A percentile compares a stretch with the other conserved stretches of the same genome.
These are phyloP conservation scores for Caiman crocodilus DNA, from an alignment of 2,797 vertebrate species.

Conservation along the genomic window DNA sequence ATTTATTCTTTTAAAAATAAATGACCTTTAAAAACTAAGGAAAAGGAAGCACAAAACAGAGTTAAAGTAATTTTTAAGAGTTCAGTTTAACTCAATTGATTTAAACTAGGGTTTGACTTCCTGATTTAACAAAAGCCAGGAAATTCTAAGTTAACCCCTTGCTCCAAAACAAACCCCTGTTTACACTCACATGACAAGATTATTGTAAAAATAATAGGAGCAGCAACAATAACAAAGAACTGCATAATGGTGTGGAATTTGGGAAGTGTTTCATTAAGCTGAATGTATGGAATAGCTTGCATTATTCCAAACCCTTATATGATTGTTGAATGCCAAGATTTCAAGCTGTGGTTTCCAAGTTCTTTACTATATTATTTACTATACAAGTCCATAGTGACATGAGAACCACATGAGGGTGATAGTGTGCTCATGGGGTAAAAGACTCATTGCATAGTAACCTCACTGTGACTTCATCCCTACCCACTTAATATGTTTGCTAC, in stretches of 20 bases:
- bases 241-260: neutral
- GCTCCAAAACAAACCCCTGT: conserved; percentile 11
- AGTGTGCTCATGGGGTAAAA: neutral
- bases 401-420: neutral
- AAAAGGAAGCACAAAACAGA: conserved; percentile 45
- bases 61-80: conserved; percentile 29
- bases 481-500: neutral
- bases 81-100: neutral
- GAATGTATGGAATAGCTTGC: neutral
- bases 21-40: conserved; percentile 47
- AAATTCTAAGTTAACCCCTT: conserved; percentile 71
- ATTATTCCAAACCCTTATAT: neutral
- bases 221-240: neutral
- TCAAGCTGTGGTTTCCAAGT: neutral
- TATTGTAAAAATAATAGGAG: conserved; percentile 52
- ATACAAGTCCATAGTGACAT: neutral
- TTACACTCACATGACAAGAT: neutral
- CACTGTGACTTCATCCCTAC: neutral
- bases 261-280: neutral
- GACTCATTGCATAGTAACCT: conserved; percentile 51
- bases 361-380: neutral
- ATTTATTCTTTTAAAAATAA: conserved; percentile 63
- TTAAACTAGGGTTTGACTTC: conserved; percentile 50
- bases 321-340: neutral
- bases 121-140: conserved; percentile 69